Conservation (phyloP, 2,797 vertebrate species). For the Simalia tracyae region DNA sequence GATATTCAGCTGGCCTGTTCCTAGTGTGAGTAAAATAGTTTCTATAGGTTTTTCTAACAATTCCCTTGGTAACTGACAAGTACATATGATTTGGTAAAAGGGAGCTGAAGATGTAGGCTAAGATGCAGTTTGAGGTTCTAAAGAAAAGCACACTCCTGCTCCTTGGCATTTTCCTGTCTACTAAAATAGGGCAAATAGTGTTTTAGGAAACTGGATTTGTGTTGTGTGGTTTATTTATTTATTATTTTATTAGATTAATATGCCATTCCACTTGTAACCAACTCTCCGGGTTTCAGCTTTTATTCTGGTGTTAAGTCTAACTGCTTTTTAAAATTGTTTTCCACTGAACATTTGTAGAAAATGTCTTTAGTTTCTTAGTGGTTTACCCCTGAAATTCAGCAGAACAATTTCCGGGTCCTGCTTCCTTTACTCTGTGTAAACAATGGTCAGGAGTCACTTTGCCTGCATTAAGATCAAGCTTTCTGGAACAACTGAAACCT, state of each 20-base stretch:
- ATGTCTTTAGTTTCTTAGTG: background rate
- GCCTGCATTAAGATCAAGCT: background rate
- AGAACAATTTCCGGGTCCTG: background rate
- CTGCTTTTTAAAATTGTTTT: too few relatives aligned
- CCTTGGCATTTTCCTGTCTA: background rate
- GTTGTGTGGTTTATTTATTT: background rate
- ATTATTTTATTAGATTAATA: background rate
- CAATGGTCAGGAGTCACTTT: background rate
- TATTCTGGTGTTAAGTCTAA: background rate
- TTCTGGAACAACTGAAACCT: background rate
- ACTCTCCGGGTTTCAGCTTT: background rate
- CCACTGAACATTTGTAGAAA: too few relatives aligned
- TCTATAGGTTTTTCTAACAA: background rate
- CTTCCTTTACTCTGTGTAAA: background rate
- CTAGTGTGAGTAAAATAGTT: background rate
- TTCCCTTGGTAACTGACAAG: background rate
- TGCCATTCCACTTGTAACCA: background rate
- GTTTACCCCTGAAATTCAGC: background rate
- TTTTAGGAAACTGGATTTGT: background rate
- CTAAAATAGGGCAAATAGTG: background rate
- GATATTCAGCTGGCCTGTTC: background rate
- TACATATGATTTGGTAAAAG: background rate
- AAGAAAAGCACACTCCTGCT: background rate
- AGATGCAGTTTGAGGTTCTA: background rate
- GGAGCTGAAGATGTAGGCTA: background rate